Evolutionary conservation across 2,888 invertebrate species (phyloP).

Genomic region (Ichneumoninae sp.): DNA sequence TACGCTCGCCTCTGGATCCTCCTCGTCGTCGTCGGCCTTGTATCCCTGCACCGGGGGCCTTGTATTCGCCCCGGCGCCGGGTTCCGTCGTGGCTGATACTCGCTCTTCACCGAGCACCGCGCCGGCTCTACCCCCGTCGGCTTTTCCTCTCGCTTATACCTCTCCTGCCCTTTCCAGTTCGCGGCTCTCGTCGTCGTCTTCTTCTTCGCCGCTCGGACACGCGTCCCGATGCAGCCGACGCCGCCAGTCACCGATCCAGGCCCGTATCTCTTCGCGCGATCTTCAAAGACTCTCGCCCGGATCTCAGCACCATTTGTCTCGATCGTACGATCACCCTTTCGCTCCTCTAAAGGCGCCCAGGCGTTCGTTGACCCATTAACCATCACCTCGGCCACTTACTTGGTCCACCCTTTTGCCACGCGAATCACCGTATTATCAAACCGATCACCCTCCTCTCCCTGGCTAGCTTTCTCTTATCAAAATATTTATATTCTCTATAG

Average conservation of each 20-base stretch:
- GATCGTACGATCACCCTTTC: conserved; percentile 74
- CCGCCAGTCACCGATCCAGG: conserved; percentile 79
- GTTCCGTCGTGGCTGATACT: conserved; percentile 82
- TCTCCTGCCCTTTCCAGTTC: conserved; percentile 25
- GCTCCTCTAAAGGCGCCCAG: conserved; percentile 68
- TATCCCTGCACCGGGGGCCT: conserved; percentile 83
- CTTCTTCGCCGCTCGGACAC: conserved; percentile 66
- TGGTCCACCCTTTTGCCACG: conserved; percentile 39
- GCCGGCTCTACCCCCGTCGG: conserved; percentile 31
- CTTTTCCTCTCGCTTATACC: conserved; percentile 27
- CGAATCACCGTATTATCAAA: neutral
- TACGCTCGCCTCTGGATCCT: conserved; percentile 74
- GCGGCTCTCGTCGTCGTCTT: conserved; percentile 62
- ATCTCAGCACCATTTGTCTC: conserved; percentile 67
- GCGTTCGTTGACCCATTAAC: conserved; percentile 70
- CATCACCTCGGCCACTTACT: conserved; percentile 70
- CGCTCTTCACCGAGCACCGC: conserved; percentile 66
- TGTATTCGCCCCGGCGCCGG: conserved; percentile 82
- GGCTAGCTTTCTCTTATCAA: conserved; percentile 33
- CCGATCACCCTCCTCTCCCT: neutral
- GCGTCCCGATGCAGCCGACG: conserved; percentile 69
- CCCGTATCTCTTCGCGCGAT: conserved; percentile 65
- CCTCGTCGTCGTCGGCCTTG: conserved; percentile 71
- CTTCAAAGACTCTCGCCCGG: conserved; percentile 55
- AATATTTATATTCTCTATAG: conserved; percentile 56